Evolutionary conservation across 1,140 invertebrate species (phyloP), one percentile per base, ranked within the genome.

Genomic region (Mylabris phalerata): DNA sequence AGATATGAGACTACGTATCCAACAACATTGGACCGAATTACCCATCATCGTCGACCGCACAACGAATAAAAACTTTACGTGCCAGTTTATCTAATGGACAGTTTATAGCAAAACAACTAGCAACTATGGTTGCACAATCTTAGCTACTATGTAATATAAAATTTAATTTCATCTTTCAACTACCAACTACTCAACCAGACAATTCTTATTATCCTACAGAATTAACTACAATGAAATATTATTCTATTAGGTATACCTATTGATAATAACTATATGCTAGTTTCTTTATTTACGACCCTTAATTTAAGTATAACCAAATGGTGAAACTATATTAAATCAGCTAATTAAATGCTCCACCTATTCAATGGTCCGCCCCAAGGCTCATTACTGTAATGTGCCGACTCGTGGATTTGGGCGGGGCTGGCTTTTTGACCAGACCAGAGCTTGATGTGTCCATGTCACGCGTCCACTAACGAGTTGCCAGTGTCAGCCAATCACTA

Each of bases 311-410:
- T 42, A 11, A 42, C 39, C 2, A 10, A 40, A 6, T 40, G 39
- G 6, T n/a, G 11, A 9, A 42, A 47, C 42, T 57, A 57, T 59
- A 61, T 63, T 63, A 67, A 67, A 65, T 61, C 61, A 67, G 57
- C 58, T 67, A 67, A 67, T 67, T 67, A 67, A 65, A 63, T 49
- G 66, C 66, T 67, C 65, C 65, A 64, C 63, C 66, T 65, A 65
- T 63, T 41, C 55, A 55, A 40, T 42, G 57, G 44, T 57, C 63
- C 65, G 59, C 62, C 65, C 60, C 62, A 48, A 50, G 11, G 42
- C 63, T 67, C 66, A 67, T 67, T 67, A 67, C 66, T 57, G 48
- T 67, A 65, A 67, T 65, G 66, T 65, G 62, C 56, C 41, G 55
- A 57, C 58, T 65, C 59, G 54, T 63, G 59, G 52, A 60, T 55